Percentiles rank a stretch among this genome's conserved stretches.
phyloP scores from a whole-genome alignment of 2,113 vertebrate genomes.

The Laticauda laticaudata region DNA sequence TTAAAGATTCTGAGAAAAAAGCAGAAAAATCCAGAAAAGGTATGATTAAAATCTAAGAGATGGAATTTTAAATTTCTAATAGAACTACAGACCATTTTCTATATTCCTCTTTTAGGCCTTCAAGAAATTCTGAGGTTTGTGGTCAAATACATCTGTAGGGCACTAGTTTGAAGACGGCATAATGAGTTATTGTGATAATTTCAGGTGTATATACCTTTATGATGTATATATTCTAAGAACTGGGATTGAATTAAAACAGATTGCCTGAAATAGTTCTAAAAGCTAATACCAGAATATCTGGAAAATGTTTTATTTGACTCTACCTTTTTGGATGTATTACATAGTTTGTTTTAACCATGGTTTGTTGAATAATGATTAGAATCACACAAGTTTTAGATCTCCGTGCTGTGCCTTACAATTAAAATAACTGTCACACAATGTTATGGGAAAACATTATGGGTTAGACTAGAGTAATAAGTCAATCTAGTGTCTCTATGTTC shows the following conservation, averaged over 20 bases:
- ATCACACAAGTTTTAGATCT: neutral
- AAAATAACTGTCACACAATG: neutral
- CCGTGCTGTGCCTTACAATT: neutral
- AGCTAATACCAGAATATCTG: neutral
- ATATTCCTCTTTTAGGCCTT: neutral
- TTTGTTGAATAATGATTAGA: neutral
- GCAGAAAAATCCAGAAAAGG: constrained; percentile 17
- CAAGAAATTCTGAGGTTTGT: neutral
- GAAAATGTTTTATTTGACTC: neutral
- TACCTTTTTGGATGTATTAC: neutral
- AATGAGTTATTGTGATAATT: neutral
- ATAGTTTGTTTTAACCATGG: neutral
- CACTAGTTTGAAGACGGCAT: neutral
- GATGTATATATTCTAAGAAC: neutral
- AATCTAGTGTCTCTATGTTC: neutral
- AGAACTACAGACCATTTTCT: neutral
- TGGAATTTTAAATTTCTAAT: neutral
- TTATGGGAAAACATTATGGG: neutral
- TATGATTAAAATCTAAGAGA: neutral
- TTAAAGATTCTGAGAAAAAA: neutral
- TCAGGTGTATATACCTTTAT: neutral
- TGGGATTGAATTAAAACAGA: neutral
- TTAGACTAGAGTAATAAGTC: neutral
- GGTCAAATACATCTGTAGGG: neutral
- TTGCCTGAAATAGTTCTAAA: neutral